Percentiles rank a stretch among this genome's conserved stretches.
These are phyloP conservation scores for Zootermopsis nevadensis DNA, from an alignment of 2,888 invertebrate genomes.

Conservation along the genomic window DNA sequence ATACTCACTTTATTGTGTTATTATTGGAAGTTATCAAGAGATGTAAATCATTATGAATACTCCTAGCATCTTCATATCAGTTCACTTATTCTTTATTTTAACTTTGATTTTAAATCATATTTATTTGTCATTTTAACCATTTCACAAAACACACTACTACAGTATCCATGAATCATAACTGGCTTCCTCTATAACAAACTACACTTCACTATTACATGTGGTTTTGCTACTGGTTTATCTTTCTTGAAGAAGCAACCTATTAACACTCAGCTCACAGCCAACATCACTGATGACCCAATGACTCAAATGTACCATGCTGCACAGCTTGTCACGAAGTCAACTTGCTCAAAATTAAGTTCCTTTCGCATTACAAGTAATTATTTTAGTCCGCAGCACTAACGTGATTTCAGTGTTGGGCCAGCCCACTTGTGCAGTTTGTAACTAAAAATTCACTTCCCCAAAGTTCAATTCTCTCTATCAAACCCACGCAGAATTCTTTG, in stretches of 20 bases:
- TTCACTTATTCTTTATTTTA: constrained; percentile 6
- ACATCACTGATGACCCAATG: constrained; percentile 15
- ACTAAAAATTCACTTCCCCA: not conserved
- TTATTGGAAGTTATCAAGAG: constrained; percentile 18
- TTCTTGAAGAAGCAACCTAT: not conserved
- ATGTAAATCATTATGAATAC: constrained; percentile 19
- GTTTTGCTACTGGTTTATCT: constrained; percentile 2
- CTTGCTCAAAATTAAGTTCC: no score
- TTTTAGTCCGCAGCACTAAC: not conserved
- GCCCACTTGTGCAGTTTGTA: not conserved
- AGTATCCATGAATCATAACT: not conserved
- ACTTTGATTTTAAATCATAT: not conserved
- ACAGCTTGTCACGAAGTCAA: not conserved
- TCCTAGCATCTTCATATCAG: constrained; percentile 2
- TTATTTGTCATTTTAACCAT: not conserved
- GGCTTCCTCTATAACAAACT: constrained; percentile 16
- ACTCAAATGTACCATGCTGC: not conserved
- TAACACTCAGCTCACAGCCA: constrained; percentile 27
- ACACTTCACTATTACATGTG: constrained; percentile 21
- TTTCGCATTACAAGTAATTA: no score
- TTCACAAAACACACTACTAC: constrained; percentile 28
- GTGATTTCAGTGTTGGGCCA: constrained; percentile 15
- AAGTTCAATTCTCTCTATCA: not conserved
- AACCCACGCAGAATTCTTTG: not conserved
- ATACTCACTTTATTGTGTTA: constrained; percentile 4